Conservation (phyloP, 2,888 invertebrate species). For the Scotopteryx bipunctaria region DNA sequence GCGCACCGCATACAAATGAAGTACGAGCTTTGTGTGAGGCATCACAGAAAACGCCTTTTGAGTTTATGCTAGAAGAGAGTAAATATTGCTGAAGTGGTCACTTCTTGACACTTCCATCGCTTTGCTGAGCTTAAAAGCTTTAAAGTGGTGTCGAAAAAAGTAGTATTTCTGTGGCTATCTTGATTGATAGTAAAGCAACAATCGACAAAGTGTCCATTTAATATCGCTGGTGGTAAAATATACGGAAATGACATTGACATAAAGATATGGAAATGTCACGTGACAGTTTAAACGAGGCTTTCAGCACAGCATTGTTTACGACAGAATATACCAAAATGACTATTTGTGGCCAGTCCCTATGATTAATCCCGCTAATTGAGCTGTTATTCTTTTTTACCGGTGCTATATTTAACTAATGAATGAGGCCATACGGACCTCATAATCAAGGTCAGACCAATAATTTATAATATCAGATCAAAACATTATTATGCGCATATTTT, state of each 20-base stretch:
- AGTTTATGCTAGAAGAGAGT: slow-evolving; percentile 22
- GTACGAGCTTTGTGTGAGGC: slow-evolving; percentile 28
- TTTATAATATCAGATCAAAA: slow-evolving; percentile 26
- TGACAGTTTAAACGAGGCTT: too few relatives aligned
- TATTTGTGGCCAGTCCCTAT: too few relatives aligned
- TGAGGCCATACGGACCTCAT: slow-evolving; percentile 19
- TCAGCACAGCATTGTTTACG: too few relatives aligned
- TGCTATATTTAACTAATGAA: slow-evolving; percentile 11
- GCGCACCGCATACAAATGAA: slow-evolving; percentile 31
- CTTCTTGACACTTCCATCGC: slow-evolving; percentile 24
- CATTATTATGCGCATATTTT: slow-evolving; percentile 25
- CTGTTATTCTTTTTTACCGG: slow-evolving; percentile 17
- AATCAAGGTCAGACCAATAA: slow-evolving; percentile 24
- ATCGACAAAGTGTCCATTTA: too few relatives aligned
- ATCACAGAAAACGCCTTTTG: slow-evolving; percentile 22
- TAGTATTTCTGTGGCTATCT: too few relatives aligned
- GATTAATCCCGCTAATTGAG: slow-evolving; percentile 13
- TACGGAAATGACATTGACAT: background rate
- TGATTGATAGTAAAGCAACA: too few relatives aligned
- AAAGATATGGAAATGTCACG: too few relatives aligned
- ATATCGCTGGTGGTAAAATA: background rate
- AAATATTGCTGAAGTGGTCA: slow-evolving; percentile 26
- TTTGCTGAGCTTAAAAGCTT: slow-evolving; percentile 13
- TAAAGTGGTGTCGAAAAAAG: too few relatives aligned
- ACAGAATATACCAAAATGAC: too few relatives aligned